These are phyloP conservation scores for Aphrophora alni DNA, from an alignment of 2,888 invertebrate genomes.

Conservation along the genomic window DNA sequence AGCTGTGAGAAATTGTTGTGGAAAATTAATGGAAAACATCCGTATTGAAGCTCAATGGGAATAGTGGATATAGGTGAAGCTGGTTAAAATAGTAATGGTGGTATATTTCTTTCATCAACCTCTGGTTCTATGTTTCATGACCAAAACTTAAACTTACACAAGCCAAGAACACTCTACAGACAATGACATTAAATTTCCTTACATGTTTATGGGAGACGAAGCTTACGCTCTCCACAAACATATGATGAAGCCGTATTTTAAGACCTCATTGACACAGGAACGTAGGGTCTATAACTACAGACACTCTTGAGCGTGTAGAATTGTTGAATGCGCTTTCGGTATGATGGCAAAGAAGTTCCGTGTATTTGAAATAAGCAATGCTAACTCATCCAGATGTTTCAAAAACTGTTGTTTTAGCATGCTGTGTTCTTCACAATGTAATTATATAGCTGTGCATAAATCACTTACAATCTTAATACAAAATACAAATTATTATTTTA, in stretches of 20 bases:
- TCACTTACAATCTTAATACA: too few species aligned
- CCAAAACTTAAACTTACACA: too few species aligned
- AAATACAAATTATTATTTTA: too few species aligned
- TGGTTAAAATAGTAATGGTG: constrained; percentile 36
- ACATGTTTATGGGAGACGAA: constrained; percentile 30
- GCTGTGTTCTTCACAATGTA: constrained; percentile 31
- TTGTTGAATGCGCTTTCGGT: constrained; percentile 31
- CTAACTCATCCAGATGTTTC: constrained; percentile 17
- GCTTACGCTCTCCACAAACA: constrained; percentile 7
- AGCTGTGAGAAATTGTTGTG: neutral
- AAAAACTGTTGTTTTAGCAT: constrained; percentile 27
- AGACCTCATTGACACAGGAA: constrained; percentile 7
- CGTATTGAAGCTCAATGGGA: constrained; percentile 31
- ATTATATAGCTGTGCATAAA: neutral
- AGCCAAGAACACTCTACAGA: too few species aligned
- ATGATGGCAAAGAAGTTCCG: constrained; percentile 27
- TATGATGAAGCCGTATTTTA: constrained; percentile 11
- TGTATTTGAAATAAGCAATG: constrained; percentile 18
- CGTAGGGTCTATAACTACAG: constrained; percentile 26
- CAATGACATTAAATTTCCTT: neutral
- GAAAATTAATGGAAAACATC: constrained; percentile 10
- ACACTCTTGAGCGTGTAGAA: constrained; percentile 31
- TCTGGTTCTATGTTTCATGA: too few species aligned
- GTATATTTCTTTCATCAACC: constrained; percentile 22
- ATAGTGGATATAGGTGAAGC: constrained; percentile 35